Evolutionary conservation across 92 coral and sea anemone genomes (phyloP), one percentile per base, ranked within the genome.

Genomic region (Anthopleura xanthogrammica): DNA sequence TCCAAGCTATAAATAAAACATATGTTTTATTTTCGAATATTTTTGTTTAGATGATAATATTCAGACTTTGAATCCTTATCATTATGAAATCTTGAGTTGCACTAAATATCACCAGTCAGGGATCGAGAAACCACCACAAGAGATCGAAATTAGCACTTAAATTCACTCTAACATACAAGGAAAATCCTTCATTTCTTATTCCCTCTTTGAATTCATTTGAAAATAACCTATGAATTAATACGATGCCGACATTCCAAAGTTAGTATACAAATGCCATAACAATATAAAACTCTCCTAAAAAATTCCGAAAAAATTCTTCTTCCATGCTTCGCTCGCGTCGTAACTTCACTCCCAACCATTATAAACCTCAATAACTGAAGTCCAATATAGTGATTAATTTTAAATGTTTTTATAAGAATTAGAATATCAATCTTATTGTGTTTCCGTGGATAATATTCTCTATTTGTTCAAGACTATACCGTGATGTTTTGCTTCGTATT

Each of bases 61-160:
- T 70, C 84, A 81, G 68, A 19, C 74, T 81, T 36, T 16, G 29
- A 68, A 36, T 48, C 70, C 5, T 70, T 71, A 81, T 81, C 74
- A 16, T 40, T 48, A 68, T 81, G 24, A 22, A 62, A 62, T 0
- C 42, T n/a, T 68, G 12, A 68, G 74, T 12, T 36, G 36, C 36
- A 68, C 42, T 68, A 8, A 68, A 68, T 68, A 68, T 23, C 36
- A 12, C 42, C 41, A 4, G 36, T 12, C 14, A 68, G 2, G 42
- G 13, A 68, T 5, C 74, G 16, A 24, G 4, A 36, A 68, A 24
- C 4, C 1, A 24, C 29, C 29, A 23, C 41, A 11, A 11, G 16
- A 68, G 2, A 23, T 12, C 74, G 41, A 24, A 62, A 62, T 62
- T 23, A 6, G 36, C 70, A 8, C 29, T 14, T 9, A n/a, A 6